Evolutionary conservation across 2,888 invertebrate genomes (phyloP), one percentile per base, ranked within the genome.

Genomic region (Nephrocerus scutellatus): DNA sequence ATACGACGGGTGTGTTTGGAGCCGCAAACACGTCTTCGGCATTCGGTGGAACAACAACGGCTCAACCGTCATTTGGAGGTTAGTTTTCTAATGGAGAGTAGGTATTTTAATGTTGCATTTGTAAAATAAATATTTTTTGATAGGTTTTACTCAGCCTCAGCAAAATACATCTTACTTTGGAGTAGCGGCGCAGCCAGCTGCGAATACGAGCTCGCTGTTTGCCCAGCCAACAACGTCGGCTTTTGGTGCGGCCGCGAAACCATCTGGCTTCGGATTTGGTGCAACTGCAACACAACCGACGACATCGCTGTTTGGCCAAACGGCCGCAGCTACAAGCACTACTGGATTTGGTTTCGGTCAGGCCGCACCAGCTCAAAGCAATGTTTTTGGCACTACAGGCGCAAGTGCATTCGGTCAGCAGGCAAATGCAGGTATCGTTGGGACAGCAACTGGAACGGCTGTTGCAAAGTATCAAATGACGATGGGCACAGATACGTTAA

Each of bases 401-500:
- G 52, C 59, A 1, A 58, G 59, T 4, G 61, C 57, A 0, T 66
- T 66, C 52, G 63, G 61, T 1, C 63, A 62, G 30, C 52, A 60
- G 0, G 44, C 36, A 7, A 47, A 47, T 0, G 59, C 56, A 26
- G 59, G 56, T 12, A 50, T 48, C 1, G 52, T 53, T 3, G 58
- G 55, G 6, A 56, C 56, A 1, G 59, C 59, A 44, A 18, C 59
- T 0, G 91, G 91, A 3, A 87, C 90, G 0, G 79, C 80, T 0
- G 74, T 86, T 2, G 64, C 50, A 2, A 95, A 96, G 63, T 96
- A 92, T 68, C 80, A 76, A 51, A 85, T 91, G 0, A 81, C 87
- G 0, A 79, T 83, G 19, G 91, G 92, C 3, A 85, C 84, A 0
- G 98, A 98, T 59, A 86, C 91, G 0, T 82, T 95, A 71, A 78